Evolutionary conservation across 2,797 vertebrate species (phyloP), one percentile per base, ranked within the genome.

Genomic region (Pantherophis vulpinus): DNA sequence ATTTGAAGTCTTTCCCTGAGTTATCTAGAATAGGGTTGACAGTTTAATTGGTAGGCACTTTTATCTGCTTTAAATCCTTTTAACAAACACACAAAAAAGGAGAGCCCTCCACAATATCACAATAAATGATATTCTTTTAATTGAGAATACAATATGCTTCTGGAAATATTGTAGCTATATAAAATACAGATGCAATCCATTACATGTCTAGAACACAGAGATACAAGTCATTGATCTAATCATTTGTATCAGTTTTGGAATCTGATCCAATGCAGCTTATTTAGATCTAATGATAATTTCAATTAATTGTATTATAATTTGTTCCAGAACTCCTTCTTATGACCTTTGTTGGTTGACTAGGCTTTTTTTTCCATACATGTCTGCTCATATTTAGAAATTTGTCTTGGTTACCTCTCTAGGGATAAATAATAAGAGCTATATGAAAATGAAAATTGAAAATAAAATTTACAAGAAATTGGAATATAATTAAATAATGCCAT

Each of bases 361-460:
- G 58, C 95, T 93, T 87, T 93, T 86, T 93, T 95, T 94, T 74
- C 86, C 90, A 94, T 96, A 96, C 94, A 89, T 94, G 74, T 95
- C 95, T 95, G 58, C 92, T 96, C 92, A 93, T 95, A 90, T 95
- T 96, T 96, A 93, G 94, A 66, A 97, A 95, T 87, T 96, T 94
- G 92, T 93, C 93, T 95, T 93, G 20, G 91, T 95, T 96, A 94
- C 54, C 83, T 96, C 96, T 91, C 94, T 91, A 94, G 95, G 92
- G 96, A 94, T 12, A 95, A 94, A 95, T 94, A 94, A 93, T 95
- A 96, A 92, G 93, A 96, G 94, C 86, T 88, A 88, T 93, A 94
- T 91, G 89, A 96, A 96, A 96, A 97, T 91, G 27, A 97, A 95
- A 95, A 96, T 96, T 96, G 91, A 94, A 95, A 97, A 97, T 94